Conservation (phyloP, 2,113 vertebrate genomes). For the Stomatorhinus ivindoensis region DNA sequence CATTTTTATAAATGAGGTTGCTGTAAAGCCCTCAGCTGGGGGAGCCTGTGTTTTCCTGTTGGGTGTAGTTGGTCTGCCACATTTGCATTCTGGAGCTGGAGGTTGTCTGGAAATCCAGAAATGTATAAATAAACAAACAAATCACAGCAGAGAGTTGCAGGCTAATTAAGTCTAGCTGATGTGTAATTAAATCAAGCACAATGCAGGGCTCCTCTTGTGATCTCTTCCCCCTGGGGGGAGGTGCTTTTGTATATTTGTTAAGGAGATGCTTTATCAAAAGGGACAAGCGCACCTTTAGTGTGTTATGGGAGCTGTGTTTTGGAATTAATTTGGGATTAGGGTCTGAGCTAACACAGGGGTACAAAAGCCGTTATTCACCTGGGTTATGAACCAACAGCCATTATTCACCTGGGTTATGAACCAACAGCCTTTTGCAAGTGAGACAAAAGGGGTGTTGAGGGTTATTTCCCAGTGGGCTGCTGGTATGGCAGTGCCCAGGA, state of each 20-base stretch:
- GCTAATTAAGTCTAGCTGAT: constrained; percentile 3
- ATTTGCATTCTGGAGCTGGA: background rate
- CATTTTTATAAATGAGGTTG: background rate
- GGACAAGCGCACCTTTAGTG: background rate
- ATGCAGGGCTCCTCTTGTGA: background rate
- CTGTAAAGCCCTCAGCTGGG: background rate
- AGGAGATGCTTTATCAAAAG: background rate
- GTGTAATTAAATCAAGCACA: constrained; percentile 5
- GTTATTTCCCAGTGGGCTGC: background rate
- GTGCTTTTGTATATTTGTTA: background rate
- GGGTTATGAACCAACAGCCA: background rate
- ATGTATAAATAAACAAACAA: background rate
- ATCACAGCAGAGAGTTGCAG: background rate
- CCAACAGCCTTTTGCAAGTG: background rate
- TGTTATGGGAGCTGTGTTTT: background rate
- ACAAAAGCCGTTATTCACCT: background rate
- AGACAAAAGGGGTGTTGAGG: background rate
- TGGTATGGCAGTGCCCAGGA: background rate
- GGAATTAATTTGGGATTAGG: background rate
- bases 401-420: background rate
- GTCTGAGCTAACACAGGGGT: background rate
- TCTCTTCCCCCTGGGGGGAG: background rate
- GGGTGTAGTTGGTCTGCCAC: background rate
- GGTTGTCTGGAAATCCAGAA: background rate
- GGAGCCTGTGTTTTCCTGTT: background rate